Percentiles rank a stretch among this genome's conserved stretches.
phyloP scores from a whole-genome alignment of 1,140 invertebrate genomes.

The Ganaspis sp. region DNA sequence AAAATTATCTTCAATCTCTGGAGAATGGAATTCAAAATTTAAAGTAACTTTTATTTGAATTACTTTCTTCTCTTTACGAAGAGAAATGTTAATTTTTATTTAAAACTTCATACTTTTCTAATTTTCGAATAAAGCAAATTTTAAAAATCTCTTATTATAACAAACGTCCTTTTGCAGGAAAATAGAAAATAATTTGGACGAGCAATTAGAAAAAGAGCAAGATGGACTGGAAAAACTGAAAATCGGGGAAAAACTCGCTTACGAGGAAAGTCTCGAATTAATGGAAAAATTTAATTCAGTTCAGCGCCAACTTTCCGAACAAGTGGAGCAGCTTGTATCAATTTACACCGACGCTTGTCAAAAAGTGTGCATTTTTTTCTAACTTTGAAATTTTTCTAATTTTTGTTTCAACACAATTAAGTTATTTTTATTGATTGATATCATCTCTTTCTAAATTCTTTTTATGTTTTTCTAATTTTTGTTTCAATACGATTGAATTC shows the following conservation, averaged over 20 bases:
- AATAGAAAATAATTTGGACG: conserved; percentile 61
- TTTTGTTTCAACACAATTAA: too few relatives aligned
- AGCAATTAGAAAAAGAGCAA: conserved; percentile 64
- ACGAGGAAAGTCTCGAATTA: conserved; percentile 57
- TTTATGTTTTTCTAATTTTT: neutral
- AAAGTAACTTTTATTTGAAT: conserved; percentile 55
- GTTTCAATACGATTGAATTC: too few relatives aligned
- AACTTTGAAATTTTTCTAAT: neutral
- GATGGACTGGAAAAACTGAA: conserved; percentile 55
- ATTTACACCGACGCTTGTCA: conserved; percentile 62
- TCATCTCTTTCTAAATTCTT: too few relatives aligned
- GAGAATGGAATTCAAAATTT: conserved; percentile 61
- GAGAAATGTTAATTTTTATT: conserved; percentile 31
- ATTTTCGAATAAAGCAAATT: too few relatives aligned
- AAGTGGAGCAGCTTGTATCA: conserved; percentile 58
- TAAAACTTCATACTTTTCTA: conserved; percentile 27
- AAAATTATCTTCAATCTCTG: conserved; percentile 62
- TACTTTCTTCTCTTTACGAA: conserved; percentile 25
- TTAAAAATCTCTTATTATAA: conserved; percentile 12
- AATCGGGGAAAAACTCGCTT: conserved; percentile 60
- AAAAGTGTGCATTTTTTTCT: conserved; percentile 54
- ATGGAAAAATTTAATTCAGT: conserved; percentile 61
- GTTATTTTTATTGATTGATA: too few relatives aligned
- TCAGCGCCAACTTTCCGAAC: conserved; percentile 59
- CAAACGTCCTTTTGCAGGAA: conserved; percentile 56